Conservation (phyloP, 1,140 invertebrate genomes). For the Anastrepha obliqua region DNA sequence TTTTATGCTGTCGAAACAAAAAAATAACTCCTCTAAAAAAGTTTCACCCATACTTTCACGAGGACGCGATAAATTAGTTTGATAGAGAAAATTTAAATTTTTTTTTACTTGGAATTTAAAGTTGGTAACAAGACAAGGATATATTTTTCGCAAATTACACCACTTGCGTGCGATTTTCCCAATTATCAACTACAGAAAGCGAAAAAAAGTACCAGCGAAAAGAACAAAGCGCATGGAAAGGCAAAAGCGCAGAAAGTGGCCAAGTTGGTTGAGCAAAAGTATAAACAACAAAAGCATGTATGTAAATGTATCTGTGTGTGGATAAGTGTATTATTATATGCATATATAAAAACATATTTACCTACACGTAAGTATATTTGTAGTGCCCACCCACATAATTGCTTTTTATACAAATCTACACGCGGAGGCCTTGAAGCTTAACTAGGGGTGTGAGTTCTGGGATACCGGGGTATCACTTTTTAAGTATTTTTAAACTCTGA, state of each 20-base stretch:
- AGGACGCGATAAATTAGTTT: too few relatives aligned
- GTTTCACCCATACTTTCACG: too few relatives aligned
- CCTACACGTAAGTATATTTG: neutral
- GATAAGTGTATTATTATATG: neutral
- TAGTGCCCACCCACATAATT: neutral
- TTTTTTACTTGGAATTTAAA: too few relatives aligned
- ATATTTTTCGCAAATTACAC: neutral
- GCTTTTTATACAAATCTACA: neutral
- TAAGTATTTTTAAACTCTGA: too few relatives aligned
- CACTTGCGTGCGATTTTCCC: neutral
- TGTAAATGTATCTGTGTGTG: too few relatives aligned
- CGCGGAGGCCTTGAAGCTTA: too few relatives aligned
- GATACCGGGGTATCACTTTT: too few relatives aligned
- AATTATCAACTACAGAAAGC: neutral
- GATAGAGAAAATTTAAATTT: too few relatives aligned
- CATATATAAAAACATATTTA: neutral
- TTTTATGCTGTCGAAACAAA: too few relatives aligned
- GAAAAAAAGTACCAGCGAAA: neutral
- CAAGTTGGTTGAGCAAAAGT: neutral
- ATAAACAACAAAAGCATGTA: neutral
- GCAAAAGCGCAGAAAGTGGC: neutral
- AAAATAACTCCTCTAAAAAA: too few relatives aligned
- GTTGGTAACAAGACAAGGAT: too few relatives aligned
- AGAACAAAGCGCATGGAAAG: neutral
- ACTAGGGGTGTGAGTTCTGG: too few relatives aligned